Evolutionary conservation across 2,888 invertebrate genomes (phyloP).

Genomic region (Phortica magna): DNA sequence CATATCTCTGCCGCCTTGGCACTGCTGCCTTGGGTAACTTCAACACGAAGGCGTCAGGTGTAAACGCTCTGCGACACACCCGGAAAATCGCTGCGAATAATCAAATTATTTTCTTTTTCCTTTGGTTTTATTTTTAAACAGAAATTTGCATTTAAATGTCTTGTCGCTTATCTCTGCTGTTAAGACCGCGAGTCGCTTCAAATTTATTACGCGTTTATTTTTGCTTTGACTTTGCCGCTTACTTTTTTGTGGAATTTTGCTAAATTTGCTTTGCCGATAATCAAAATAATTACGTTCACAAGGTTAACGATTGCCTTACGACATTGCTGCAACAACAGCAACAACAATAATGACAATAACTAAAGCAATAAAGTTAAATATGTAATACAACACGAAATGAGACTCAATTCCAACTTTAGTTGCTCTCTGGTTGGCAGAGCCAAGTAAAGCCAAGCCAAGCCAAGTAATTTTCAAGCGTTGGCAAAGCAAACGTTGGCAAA

Average conservation of each 20-base stretch:
- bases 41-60: constrained; percentile 8
- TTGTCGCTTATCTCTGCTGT: background rate
- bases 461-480: background rate
- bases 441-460: background rate
- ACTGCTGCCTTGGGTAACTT: background rate
- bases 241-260: constrained; percentile 28
- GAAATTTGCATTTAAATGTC: constrained; percentile 17
- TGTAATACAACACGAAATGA: constrained; percentile 43
- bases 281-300: constrained; percentile 58
- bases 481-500: background rate
- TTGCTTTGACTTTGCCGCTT: constrained; percentile 54
- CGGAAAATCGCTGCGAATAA: background rate
- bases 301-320: constrained; percentile 18
- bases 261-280: constrained; percentile 52
- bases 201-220: constrained; percentile 19
- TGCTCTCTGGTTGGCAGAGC: background rate
- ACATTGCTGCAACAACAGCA: constrained; percentile 13
- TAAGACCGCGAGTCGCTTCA: background rate
- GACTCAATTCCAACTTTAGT: background rate
- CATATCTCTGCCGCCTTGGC: background rate
- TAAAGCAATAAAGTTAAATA: constrained; percentile 1
- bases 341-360: constrained; percentile 16
- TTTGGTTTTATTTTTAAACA: background rate
- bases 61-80: background rate
- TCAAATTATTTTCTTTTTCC: too few relatives aligned